These are phyloP conservation scores for Andrena haemorrhoa DNA, from an alignment of 2,888 invertebrate species.

Conservation along the genomic window DNA sequence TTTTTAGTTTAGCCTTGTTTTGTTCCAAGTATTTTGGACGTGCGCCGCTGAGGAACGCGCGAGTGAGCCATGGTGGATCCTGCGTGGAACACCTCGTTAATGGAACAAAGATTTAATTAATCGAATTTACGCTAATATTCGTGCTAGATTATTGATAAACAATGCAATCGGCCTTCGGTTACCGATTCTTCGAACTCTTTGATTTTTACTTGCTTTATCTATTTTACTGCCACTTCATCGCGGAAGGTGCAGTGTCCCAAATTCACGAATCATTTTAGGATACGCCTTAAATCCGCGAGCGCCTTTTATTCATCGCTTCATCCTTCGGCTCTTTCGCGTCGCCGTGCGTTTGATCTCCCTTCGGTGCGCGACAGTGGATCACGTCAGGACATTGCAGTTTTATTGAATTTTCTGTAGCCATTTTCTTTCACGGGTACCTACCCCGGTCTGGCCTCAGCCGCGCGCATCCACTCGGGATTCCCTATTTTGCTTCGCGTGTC, in stretches of 20 bases:
- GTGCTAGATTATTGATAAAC: no score
- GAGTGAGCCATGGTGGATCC: no score
- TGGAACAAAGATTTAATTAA: no score
- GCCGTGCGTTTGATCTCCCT: conserved; percentile 30
- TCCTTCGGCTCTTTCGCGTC: neutral
- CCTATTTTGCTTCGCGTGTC: conserved; percentile 9
- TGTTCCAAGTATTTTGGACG: neutral
- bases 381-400: conserved; percentile 44
- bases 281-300: neutral
- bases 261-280: neutral
- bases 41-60: neutral
- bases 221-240: no score
- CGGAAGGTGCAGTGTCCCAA: no score
- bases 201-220: no score
- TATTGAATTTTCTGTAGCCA: conserved; percentile 50
- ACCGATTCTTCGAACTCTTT: no score
- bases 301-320: conserved; percentile 12
- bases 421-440: conserved; percentile 24
- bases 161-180: no score
- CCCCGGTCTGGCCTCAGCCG: conserved; percentile 11
- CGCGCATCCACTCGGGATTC: conserved; percentile 16
- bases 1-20: neutral
- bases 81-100: no score
- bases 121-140: no score
- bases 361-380: conserved; percentile 33